These are phyloP conservation scores for Orthosia gothica DNA, from an alignment of 2,888 invertebrate species.

Conservation along the genomic window DNA sequence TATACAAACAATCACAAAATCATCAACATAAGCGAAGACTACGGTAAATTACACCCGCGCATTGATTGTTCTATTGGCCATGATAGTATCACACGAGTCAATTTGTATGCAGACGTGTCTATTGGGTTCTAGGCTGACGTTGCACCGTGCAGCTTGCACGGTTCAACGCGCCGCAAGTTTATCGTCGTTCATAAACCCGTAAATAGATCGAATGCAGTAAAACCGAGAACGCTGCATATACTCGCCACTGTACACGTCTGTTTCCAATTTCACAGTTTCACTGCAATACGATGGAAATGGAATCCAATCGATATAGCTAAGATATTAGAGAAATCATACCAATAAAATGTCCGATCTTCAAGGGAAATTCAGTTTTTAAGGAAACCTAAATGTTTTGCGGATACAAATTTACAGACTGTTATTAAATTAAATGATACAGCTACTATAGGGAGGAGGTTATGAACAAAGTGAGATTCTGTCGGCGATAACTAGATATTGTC, in stretches of 20 bases:
- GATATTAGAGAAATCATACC: constrained; percentile 41
- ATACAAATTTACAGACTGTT: neutral
- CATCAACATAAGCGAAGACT: constrained; percentile 8
- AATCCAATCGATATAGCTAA: constrained; percentile 76
- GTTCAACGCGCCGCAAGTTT: constrained; percentile 83
- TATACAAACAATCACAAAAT: neutral
- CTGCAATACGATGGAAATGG: constrained; percentile 86
- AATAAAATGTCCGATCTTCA: constrained; percentile 33
- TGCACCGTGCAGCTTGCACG: constrained; percentile 47
- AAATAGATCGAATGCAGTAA: constrained; percentile 90
- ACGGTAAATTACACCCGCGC: constrained; percentile 14
- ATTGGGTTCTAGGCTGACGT: constrained; percentile 66
- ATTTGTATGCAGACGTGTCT: constrained; percentile 71
- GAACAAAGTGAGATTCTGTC: neutral
- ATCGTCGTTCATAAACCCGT: constrained; percentile 87
- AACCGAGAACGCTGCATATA: constrained; percentile 76
- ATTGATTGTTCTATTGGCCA: constrained; percentile 37
- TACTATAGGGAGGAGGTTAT: neutral
- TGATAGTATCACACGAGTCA: constrained; percentile 55
- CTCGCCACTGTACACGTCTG: constrained; percentile 75
- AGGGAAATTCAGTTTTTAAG: neutral
- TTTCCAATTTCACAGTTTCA: constrained; percentile 85
- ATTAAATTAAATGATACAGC: neutral
- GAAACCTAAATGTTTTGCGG: neutral
- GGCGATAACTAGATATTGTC: neutral